Base-by-base conservation (phyloP, 2,888 invertebrate genomes). In the Eupithecia pulchellata region DNA sequence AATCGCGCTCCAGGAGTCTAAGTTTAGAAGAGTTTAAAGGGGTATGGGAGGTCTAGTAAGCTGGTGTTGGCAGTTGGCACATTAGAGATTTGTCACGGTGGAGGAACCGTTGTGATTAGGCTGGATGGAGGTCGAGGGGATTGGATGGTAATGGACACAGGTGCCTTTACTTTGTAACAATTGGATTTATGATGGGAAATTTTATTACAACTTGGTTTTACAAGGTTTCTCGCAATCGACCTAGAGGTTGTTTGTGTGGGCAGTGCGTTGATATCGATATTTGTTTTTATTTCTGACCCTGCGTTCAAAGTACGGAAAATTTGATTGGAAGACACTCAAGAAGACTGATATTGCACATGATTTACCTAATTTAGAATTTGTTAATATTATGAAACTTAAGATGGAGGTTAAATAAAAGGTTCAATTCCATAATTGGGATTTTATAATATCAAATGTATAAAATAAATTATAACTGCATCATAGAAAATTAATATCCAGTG, bases 81-180 rank as follows among this genome's bases (percentile, higher is more conserved):
- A 89, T 90, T 89, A 89, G 80, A 84, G 84, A 89, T 90, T 90
- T 87, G 89, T 88, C 88, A 89, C 85, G 89, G 86, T 76, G 78
- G 78, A 76, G 74, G 83, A 81, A 83, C 83, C 82, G 82, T 84
- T 81, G 78, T 81, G 80, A 79, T 79, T 82, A 86, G 84, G 81
- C 84, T 81, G 79, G 77, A 77, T 77, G 67, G 75, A 66, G 77
- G 75, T 69, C 75, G 68, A 75, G 73, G 72, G 74, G 77, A 74
- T 75, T 78, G 75, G 74, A 72, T 73, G 71, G 69, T 74, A 72
- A 72, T 72, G 69, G 66, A 65, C 68, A 68, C 69, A 73, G 73
- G 73, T 73, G 73, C 61, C 64, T 69, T 55, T 61, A 69, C 67
- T 65, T 68, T 73, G 72, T 66, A 72, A 66, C 66, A 73, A 67